Evolutionary conservation across 2,797 vertebrate species (phyloP).

Genomic region (Rhinoraja longicauda): DNA sequence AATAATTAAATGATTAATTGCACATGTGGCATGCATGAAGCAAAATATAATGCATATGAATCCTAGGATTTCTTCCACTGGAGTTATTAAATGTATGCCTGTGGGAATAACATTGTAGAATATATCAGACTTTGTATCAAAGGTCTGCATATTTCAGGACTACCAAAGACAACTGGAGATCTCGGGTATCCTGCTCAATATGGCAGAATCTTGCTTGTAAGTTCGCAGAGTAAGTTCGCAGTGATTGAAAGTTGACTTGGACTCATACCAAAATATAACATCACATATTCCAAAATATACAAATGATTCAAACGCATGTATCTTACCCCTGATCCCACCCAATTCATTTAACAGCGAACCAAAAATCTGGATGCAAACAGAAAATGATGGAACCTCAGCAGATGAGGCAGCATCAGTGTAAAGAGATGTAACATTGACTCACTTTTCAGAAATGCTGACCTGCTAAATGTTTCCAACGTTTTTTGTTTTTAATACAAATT

Average conservation of each 20-base stretch:
- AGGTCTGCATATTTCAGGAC: neutral
- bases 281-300: neutral
- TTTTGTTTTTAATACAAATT: no score
- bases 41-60: neutral
- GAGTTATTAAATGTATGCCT: neutral
- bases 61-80: neutral
- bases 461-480: no score
- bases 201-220: neutral
- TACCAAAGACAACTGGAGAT: neutral
- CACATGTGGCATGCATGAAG: neutral
- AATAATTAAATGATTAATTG: neutral
- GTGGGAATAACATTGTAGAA: neutral
- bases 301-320: no score
- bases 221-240: no score
- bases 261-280: neutral
- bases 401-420: no score
- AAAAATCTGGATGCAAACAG: neutral
- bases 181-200: neutral
- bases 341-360: neutral
- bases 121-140: neutral
- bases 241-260: neutral
- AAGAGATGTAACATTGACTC: no score
- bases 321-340: neutral
- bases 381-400: neutral
- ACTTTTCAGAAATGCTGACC: no score